These are phyloP conservation scores for Laspeyria flexula DNA, from an alignment of 2,888 invertebrate species.

Conservation along the genomic window DNA sequence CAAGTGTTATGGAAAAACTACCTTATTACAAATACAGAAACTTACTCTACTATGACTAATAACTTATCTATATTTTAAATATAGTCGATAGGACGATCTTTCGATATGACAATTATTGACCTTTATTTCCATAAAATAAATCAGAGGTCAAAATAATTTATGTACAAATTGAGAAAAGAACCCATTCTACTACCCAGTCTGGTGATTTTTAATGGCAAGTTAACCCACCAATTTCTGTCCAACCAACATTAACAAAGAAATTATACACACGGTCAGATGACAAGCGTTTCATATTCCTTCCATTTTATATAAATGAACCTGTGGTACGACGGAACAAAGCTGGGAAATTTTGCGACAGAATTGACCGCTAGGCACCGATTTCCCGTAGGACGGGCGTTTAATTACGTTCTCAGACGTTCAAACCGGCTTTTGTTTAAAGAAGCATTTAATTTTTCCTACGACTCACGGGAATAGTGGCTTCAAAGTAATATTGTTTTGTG, in stretches of 20 bases:
- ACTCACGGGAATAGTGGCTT: conserved; percentile 15
- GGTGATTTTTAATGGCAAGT: no score
- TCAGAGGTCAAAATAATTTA: no score
- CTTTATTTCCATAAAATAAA: no score
- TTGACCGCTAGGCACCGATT: conserved; percentile 43
- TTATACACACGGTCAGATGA: not conserved
- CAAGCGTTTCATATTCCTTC: not conserved
- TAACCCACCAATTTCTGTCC: no score
- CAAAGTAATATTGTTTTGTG: conserved; percentile 20
- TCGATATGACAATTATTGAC: no score
- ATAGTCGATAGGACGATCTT: no score
- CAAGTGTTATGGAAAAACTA: no score
- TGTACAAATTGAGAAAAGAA: no score
- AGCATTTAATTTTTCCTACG: conserved; percentile 43
- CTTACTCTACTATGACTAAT: no score
- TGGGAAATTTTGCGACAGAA: conserved; percentile 23
- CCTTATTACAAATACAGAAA: no score
- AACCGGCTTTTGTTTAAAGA: conserved; percentile 43
- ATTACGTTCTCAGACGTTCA: conserved; percentile 40
- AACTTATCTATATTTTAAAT: no score
- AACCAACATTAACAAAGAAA: not conserved
- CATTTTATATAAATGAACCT: conserved; percentile 7
- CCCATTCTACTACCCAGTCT: no score
- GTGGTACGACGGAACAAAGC: conserved; percentile 1
- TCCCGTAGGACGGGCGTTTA: conserved; percentile 44